Percentiles rank a stretch among this genome's conserved stretches.
Evolutionary conservation across 2,113 vertebrate species (phyloP).

Genomic region (Phaethon lepturus): DNA sequence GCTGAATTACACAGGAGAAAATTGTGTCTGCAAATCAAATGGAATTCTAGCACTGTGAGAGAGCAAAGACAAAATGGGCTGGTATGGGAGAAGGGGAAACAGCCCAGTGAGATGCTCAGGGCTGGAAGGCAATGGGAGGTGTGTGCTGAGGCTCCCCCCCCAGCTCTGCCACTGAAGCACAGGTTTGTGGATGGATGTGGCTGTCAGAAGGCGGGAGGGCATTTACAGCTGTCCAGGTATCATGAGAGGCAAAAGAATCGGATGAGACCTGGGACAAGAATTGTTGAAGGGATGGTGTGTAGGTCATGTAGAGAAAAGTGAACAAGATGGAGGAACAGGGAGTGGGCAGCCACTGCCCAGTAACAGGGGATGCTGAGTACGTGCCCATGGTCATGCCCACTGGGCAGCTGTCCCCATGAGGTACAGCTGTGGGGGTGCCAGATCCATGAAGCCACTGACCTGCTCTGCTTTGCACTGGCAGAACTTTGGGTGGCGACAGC

Average conservation of each 20-base stretch:
- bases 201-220: background rate
- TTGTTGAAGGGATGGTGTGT: background rate
- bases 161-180: background rate
- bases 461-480: background rate
- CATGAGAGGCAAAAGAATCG: background rate
- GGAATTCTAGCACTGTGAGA: background rate
- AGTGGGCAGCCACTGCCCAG: background rate
- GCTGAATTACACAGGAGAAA: conserved; percentile 23
- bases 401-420: background rate
- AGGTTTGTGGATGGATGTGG: background rate
- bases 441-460: background rate
- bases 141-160: background rate
- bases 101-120: background rate
- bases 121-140: background rate
- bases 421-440: background rate
- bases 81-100: background rate
- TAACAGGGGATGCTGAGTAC: background rate
- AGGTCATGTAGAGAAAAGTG: background rate
- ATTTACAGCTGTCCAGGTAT: background rate
- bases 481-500: background rate
- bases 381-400: fast-evolving
- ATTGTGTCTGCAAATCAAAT: conserved; percentile 47
- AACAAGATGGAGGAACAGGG: background rate
- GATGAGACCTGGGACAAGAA: background rate
- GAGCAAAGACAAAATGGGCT: background rate